Base-by-base conservation (phyloP, 2,113 vertebrate genomes). In the Promerops cafer region DNA sequence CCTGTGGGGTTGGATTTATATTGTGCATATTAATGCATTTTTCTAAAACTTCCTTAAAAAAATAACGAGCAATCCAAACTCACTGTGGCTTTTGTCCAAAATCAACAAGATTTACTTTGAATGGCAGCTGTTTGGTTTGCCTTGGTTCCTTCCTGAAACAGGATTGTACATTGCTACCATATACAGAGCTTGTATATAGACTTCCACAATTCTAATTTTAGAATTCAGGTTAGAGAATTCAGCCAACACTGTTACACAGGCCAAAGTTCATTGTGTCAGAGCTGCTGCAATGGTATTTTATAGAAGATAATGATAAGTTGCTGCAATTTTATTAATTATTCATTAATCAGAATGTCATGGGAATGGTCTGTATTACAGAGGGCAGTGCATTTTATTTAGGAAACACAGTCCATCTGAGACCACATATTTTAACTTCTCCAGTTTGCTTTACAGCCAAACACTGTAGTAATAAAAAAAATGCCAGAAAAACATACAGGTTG, bases 1-100 rank as follows among this genome's bases (percentile, higher is more conserved):
- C 89, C 90, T 92, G 83, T 71, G 64, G 84, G 76, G 93, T 37
- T 91, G 93, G 75, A 82, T 83, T 92, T 88, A 86, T 84, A 63
- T 59, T 76, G 56, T 85, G 84, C 83, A 96, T 96, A 90, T 75
- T 90, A 76, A 95, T 66, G 72, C 31, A 81, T 37, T 72, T 75
- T 84, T 83, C 64, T 61, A 59, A 89, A 92, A 91, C 19, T 68
- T 82, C 31, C 54, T 65, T 70, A 39, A 87, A 94, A 87, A 77
- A 79, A 47, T 26, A 53, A 56, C 7, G 1, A 88, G 87, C 42
- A 85, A 90, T 94, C 52, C 49, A 95, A 87, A 89, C 42, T 53
- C 49, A 31, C 50, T 57, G 39, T 91, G 79, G 45, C 68, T 97
- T 93, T 96, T 56, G 60, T 81, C 75, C 56, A 83, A 76, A 92